Base-by-base conservation (phyloP, 2,797 vertebrate species). In the Euthynnus affinis region DNA sequence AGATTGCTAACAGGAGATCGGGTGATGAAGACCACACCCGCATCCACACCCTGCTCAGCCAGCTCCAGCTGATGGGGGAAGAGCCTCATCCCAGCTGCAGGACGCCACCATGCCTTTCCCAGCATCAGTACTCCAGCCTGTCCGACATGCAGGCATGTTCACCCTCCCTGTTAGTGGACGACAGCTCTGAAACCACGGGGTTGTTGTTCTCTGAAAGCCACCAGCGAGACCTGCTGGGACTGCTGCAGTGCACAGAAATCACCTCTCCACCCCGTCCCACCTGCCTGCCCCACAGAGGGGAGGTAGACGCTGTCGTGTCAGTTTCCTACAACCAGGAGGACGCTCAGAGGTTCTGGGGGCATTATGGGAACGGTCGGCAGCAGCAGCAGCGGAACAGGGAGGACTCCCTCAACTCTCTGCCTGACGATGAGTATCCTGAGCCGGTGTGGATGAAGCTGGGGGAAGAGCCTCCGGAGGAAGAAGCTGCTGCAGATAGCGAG, bases 201-300 rank as follows among this genome's bases (percentile, higher is more conserved):
- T 92, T 98, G 68, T 93, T 98, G 40, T 97, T 97, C 0, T 94
- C 96, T 0, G 96, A 97, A 64, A 93, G 91, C 0, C 94, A 95
- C 76, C 93, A 95, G 4, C 95, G 94, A n/a, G 96, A 97, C 76
- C 71, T 98, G 73, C 89, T 90, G 49, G 95, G 91, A 29, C 94
- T 98, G 51, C 91, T 99, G 81, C 92, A 92, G 77, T 94, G 85
- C 0, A 95, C 96, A 15, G 94, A 93, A 27, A 84, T 92, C 17
- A 46, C 84, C 1, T 15, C 88, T 0, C 49, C 85, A 4, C 64
- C 72, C 20, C 25, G 1, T 15, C 84, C 76, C 7, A 22, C 78
- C 62, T 81, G 29, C 82, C 56, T 49, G 80, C 77, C 76, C 42
- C 40, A 0, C 78, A 88, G 85, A 83, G 94, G 59, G 6, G 83